phyloP scores from a whole-genome alignment of 2,888 invertebrate species.

The Creontiades dilutus region DNA sequence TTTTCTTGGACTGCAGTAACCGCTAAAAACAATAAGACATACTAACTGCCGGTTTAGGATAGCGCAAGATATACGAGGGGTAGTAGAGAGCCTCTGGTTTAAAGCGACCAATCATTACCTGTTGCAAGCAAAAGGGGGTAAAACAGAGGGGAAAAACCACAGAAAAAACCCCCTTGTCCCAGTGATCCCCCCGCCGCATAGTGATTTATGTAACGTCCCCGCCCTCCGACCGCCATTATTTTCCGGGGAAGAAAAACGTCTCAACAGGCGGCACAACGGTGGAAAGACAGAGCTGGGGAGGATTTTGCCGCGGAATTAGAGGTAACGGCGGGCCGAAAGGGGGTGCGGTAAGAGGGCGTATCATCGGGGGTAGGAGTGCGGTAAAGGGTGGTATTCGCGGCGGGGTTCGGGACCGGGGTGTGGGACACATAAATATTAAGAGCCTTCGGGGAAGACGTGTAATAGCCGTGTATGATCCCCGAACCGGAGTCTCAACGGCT shows the following conservation, averaged over 20 bases:
- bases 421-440: conserved; percentile 23
- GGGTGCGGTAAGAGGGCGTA: background rate
- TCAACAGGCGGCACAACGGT: conserved; percentile 13
- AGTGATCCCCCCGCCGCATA: conserved; percentile 10
- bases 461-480: conserved; percentile 18
- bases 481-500: background rate
- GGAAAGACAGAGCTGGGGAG: background rate
- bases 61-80: background rate
- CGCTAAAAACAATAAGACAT: background rate
- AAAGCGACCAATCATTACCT: conserved; percentile 26
- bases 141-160: conserved; percentile 4
- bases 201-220: conserved; percentile 42
- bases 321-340: background rate
- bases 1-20: background rate
- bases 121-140: conserved; percentile 24
- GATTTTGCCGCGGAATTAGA: conserved; percentile 31
- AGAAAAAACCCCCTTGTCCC: background rate
- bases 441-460: conserved; percentile 13
- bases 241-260: conserved; percentile 34
- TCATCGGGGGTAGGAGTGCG: background rate
- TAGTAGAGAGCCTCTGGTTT: background rate
- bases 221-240: conserved; percentile 35
- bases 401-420: background rate
- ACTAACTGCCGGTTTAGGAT: background rate
- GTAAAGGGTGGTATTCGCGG: background rate